Conservation (phyloP, 2,113 vertebrate genomes). For the Aviceda subcristata region DNA sequence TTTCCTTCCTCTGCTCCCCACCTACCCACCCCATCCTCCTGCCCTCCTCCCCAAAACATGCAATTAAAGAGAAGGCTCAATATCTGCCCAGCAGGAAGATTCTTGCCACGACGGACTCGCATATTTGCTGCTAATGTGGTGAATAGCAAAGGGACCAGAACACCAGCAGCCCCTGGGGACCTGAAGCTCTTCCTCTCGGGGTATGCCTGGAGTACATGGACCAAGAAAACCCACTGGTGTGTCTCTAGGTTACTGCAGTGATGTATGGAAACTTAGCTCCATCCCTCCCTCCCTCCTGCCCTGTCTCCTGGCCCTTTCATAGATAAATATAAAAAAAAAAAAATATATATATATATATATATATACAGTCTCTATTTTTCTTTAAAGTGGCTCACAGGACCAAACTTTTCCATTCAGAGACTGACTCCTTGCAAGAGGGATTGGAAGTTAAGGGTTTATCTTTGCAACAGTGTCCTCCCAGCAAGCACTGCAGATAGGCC, state of each 20-base stretch:
- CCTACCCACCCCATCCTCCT: neutral
- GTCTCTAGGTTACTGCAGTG: slow-evolving; percentile 40
- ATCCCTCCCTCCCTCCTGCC: neutral
- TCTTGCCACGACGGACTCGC: neutral
- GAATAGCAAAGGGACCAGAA: slow-evolving; percentile 35
- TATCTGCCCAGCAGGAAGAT: slow-evolving; percentile 32
- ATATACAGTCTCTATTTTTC: slow-evolving; percentile 68
- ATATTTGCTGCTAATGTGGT: slow-evolving; percentile 30
- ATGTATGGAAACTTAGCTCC: neutral
- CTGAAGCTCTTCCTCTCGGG: neutral
- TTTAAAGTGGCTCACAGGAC: slow-evolving; percentile 74
- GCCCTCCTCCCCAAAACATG: neutral
- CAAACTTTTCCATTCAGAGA: slow-evolving; percentile 70
- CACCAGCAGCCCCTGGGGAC: slow-evolving; percentile 11
- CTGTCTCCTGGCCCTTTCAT: slow-evolving; percentile 27
- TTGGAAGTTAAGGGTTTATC: slow-evolving; percentile 14
- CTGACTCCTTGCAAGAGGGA: slow-evolving; percentile 47
- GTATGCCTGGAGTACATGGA: slow-evolving; percentile 21
- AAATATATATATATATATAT: neutral
- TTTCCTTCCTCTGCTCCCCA: slow-evolving; percentile 1
- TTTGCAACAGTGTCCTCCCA: slow-evolving; percentile 41
- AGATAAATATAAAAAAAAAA: slow-evolving; percentile 19
- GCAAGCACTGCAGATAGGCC: slow-evolving; percentile 15
- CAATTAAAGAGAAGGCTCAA: slow-evolving; percentile 18
- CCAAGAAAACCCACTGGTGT: slow-evolving; percentile 35